phyloP scores from a whole-genome alignment of 2,113 vertebrate species.

The Bubalus kerabau region DNA sequence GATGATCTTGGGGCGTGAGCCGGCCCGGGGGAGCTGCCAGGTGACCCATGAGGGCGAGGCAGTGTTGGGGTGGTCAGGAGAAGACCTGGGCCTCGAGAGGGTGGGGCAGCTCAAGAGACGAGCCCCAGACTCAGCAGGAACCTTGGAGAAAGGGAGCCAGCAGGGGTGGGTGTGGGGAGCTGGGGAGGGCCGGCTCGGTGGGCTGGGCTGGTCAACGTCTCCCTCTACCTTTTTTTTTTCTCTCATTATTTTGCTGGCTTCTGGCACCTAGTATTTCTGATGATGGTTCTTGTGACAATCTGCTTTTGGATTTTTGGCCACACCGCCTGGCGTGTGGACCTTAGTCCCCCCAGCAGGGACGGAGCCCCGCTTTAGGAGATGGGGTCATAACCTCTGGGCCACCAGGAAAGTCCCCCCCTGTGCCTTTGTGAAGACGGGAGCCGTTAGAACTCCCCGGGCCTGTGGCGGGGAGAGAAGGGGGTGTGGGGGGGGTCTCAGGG shows the following conservation, averaged over 20 bases:
- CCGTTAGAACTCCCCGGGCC: accelerated
- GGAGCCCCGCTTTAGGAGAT: background rate
- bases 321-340: background rate
- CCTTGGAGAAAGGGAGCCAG: background rate
- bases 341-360: background rate
- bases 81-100: background rate
- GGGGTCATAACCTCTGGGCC: background rate
- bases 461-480: background rate
- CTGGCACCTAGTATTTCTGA: background rate
- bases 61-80: accelerated
- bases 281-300: background rate
- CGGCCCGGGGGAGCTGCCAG: accelerated
- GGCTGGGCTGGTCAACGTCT: background rate
- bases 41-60: background rate
- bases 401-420: background rate
- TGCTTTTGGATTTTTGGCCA: background rate
- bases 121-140: background rate
- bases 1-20: background rate
- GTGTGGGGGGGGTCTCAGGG: background rate
- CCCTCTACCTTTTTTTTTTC: background rate
- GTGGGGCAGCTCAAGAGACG: no score
- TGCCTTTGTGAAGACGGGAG: no score
- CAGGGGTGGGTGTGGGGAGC: background rate
- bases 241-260: background rate
- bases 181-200: accelerated